A percentile compares a stretch with the other conserved stretches of the same genome.
Evolutionary conservation across 2,888 invertebrate genomes (phyloP).

Genomic region (Augiades crinisus): DNA sequence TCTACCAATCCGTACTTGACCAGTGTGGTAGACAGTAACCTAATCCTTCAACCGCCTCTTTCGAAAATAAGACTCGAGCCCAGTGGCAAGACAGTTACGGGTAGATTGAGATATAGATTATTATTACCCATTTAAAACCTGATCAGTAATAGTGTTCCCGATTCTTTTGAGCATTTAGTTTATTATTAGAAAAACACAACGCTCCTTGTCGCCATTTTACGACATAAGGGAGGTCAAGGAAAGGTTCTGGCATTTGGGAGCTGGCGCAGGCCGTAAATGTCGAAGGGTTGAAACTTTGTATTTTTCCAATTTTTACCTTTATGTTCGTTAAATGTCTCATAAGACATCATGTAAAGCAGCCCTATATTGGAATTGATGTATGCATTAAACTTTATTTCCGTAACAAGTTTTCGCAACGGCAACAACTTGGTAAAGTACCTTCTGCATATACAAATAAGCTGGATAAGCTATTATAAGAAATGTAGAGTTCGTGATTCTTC

Average conservation of each 20-base stretch:
- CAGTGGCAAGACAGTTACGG: too few species aligned
- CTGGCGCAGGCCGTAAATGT: constrained; percentile 6
- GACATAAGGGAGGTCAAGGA: neutral
- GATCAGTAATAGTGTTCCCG: neutral
- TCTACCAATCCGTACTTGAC: too few species aligned
- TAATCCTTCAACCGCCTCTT: too few species aligned
- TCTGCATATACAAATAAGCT: too few species aligned
- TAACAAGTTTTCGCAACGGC: constrained; percentile 24
- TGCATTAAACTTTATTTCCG: constrained; percentile 17
- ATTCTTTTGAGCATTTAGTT: neutral
- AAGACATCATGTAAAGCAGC: neutral
- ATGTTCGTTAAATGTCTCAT: constrained; percentile 11
- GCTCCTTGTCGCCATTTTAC: constrained; percentile 11
- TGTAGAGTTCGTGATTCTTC: too few species aligned
- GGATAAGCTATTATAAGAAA: too few species aligned
- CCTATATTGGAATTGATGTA: neutral
- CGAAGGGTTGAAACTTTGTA: constrained; percentile 15
- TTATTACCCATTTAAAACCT: too few species aligned
- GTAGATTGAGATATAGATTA: too few species aligned
- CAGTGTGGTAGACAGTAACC: too few species aligned
- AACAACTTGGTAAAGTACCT: too few species aligned
- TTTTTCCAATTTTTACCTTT: constrained; percentile 12
- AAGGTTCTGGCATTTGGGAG: constrained; percentile 15
- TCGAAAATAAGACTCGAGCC: too few species aligned
- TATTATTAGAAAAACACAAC: neutral